Percentiles rank a stretch among this genome's conserved stretches.
phyloP scores from a whole-genome alignment of 1,140 invertebrate genomes.

The Chionoecetes opilio region DNA sequence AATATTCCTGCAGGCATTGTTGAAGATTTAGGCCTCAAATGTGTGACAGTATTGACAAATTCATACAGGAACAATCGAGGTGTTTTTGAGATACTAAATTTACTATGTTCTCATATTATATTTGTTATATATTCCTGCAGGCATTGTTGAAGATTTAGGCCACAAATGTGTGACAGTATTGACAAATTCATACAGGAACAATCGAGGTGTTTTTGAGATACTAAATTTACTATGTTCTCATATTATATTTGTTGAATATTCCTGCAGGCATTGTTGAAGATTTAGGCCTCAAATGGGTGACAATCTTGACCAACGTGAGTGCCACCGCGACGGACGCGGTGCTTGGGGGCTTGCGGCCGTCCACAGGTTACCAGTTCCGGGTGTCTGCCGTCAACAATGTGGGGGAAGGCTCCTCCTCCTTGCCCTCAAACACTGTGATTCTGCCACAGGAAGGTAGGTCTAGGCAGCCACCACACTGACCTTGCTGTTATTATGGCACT shows the following conservation, averaged over 20 bases:
- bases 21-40: conserved; percentile 86
- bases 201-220: conserved; percentile 84
- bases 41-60: conserved; percentile 94
- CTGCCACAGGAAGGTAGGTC: conserved; percentile 96
- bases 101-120: not conserved
- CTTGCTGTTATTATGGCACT: conserved; percentile 24
- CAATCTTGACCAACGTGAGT: conserved; percentile 93
- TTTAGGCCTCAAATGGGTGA: conserved; percentile 91
- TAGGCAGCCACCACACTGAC: too few species aligned
- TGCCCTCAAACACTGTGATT: conserved; percentile 93
- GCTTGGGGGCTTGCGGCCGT: conserved; percentile 94
- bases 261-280: conserved; percentile 87
- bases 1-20: conserved; percentile 88
- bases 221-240: not conserved
- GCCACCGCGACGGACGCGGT: conserved; percentile 91
- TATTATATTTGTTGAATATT: not conserved
- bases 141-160: conserved; percentile 85
- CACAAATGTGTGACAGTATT: conserved; percentile 95
- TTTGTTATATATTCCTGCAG: conserved; percentile 84
- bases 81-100: conserved; percentile 83
- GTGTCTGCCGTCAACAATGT: conserved; percentile 98
- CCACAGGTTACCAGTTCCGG: conserved; percentile 97
- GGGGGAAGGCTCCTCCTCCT: conserved; percentile 95
- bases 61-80: too few species aligned
- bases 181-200: too few species aligned